These are phyloP conservation scores for Fistularia tabacaria DNA, from an alignment of 2,797 vertebrate species.

Conservation along the genomic window DNA sequence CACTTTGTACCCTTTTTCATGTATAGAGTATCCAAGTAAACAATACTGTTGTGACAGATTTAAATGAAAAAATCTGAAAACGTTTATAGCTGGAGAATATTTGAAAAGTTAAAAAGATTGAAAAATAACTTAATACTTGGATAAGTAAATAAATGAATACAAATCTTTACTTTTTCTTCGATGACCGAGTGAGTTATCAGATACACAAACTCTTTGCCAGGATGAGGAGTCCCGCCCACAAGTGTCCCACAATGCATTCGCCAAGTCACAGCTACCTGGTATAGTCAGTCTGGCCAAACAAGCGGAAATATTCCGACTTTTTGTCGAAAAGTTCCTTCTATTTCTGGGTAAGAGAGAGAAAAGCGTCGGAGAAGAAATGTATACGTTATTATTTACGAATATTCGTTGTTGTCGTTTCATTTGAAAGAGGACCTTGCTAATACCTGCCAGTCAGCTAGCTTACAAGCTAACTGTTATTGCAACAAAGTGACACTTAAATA, in stretches of 20 bases:
- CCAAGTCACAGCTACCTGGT: neutral
- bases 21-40: neutral
- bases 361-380: neutral
- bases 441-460: slow-evolving; percentile 1
- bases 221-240: neutral
- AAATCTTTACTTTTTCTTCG: neutral
- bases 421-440: neutral
- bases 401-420: neutral
- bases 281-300: neutral
- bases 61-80: neutral
- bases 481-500: neutral
- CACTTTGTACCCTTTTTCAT: neutral
- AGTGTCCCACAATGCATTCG: neutral
- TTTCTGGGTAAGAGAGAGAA: neutral
- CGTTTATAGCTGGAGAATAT: neutral
- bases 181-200: rapidly evolving
- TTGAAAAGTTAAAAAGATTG: too few species aligned
- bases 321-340: too few species aligned
- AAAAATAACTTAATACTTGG: too few species aligned
- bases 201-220: neutral
- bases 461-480: too few species aligned
- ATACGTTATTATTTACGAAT: neutral
- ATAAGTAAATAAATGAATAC: too few species aligned
- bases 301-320: neutral
- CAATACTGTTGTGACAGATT: neutral